Evolutionary conservation across 2,888 invertebrate species (phyloP), one percentile per base, ranked within the genome.

Genomic region (Vandiemenella viatica): DNA sequence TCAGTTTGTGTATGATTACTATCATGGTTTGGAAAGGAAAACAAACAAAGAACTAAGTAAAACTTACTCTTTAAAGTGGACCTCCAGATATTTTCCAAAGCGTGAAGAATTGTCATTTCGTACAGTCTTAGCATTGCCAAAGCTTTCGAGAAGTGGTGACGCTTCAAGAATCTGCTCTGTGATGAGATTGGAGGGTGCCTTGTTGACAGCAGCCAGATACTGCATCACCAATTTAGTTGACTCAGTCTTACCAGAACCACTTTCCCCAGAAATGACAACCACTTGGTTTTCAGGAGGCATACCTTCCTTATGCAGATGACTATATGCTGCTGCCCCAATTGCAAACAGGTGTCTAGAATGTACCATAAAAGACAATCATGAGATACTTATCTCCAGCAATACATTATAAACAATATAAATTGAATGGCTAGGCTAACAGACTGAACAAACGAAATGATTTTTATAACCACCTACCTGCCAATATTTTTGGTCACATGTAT

Each of bases 161-260:
- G 95, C 93, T 70, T 96, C 96, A 45, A 96, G 70, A 55, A 97
- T 96, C 65, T 95, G 93, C 67, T 95, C 92, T 0, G 95, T 93
- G 55, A 96, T 90, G 26, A 92, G 79, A 55, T 85, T 87, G 49
- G 82, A 82, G 0, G 89, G 85, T 0, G 90, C 88, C 55, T 75
- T 74, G 63, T 79, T 79, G n/a, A 95, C 93, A 0, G 93, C 91
- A 0, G 95, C 93, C 59, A 97, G 71, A 67, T 96, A 97, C 64
- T 89, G 90, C 78, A 97, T 90, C 2, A 95, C 88, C 58, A 97
- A 70, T 67, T 95, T 95, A 1, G 93, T 93, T 47, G 91, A 91
- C 68, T 96, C 95, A 0, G 97, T 96, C 68, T 98, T 98, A 16
- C 97, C 98, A 5, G 93, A 88, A 38, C 97, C 97, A 53, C 91